A percentile compares a stretch with the other conserved stretches of the same genome.
phyloP scores from a whole-genome alignment of 2,113 vertebrate species.

The Rhinopomastus cyanomelas region DNA sequence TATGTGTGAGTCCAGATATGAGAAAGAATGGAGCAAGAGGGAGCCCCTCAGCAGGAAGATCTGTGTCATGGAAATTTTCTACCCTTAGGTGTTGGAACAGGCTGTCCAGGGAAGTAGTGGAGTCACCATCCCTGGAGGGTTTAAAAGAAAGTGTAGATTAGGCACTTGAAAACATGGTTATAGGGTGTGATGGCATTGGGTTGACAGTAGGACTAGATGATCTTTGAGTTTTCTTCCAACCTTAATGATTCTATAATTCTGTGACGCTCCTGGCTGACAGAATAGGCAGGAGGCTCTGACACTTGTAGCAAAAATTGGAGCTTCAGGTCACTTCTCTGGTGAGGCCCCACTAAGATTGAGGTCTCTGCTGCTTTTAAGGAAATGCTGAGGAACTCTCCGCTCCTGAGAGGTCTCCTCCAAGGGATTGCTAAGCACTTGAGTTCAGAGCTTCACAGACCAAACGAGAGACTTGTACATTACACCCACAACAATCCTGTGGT shows the following conservation, averaged over 20 bases:
- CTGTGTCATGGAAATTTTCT: neutral
- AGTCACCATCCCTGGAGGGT: too few species aligned
- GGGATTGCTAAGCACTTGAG: neutral
- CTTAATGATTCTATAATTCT: too few species aligned
- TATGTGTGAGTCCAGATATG: neutral
- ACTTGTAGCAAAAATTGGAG: neutral
- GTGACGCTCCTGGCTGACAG: neutral
- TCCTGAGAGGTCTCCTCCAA: neutral
- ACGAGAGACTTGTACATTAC: neutral
- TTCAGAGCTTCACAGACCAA: neutral
- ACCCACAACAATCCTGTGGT: neutral
- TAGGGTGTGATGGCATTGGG: too few species aligned
- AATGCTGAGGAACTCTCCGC: neutral
- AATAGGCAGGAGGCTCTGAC: neutral
- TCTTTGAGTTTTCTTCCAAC: too few species aligned
- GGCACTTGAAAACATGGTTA: too few species aligned
- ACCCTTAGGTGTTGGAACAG: neutral
- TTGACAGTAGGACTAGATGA: too few species aligned
- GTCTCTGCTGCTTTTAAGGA: neutral
- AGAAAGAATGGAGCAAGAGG: neutral
- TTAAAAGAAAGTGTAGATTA: too few species aligned
- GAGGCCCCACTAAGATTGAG: neutral
- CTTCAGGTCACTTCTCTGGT: neutral
- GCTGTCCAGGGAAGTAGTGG: too few species aligned
- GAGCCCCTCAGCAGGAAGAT: neutral